Percentiles rank a stretch among this genome's conserved stretches.
Conservation (phyloP, 2,888 invertebrate species). For the Liodrosophila aerea region DNA sequence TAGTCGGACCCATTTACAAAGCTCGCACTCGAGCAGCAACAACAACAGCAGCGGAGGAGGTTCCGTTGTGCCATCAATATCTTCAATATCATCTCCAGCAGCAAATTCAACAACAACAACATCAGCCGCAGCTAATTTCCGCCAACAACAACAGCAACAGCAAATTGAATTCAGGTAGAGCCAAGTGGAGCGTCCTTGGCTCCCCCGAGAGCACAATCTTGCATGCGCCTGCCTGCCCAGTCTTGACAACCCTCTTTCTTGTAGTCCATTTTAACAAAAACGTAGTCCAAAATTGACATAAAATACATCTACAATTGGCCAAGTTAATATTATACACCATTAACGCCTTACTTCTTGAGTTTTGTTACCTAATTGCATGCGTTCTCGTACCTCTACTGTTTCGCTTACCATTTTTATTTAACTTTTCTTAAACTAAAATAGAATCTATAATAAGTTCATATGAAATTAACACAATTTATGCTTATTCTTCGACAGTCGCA, state of each 20-base stretch:
- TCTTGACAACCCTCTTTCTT: background rate
- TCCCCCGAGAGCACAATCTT: slow-evolving; percentile 42
- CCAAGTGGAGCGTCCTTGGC: slow-evolving; percentile 60
- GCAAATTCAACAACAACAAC: slow-evolving; percentile 34
- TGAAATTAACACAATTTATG: too few species aligned
- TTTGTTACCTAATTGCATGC: too few species aligned
- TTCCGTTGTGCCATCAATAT: slow-evolving; percentile 51
- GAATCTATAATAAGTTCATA: too few species aligned
- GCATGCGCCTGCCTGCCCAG: slow-evolving; percentile 60
- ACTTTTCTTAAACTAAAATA: too few species aligned
- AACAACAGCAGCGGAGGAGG: slow-evolving; percentile 83
- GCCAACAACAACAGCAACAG: slow-evolving; percentile 65
- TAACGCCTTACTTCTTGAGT: too few species aligned
- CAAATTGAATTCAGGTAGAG: slow-evolving; percentile 82
- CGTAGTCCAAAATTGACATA: slow-evolving; percentile 3
- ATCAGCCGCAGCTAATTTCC: slow-evolving; percentile 44
- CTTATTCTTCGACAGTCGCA: slow-evolving; percentile 84
- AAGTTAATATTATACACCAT: background rate
- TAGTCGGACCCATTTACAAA: slow-evolving; percentile 43
- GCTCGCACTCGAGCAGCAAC: slow-evolving; percentile 21
- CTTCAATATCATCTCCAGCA: slow-evolving; percentile 50
- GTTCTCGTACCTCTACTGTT: too few species aligned
- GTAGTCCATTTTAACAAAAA: slow-evolving; percentile 11
- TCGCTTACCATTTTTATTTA: too few species aligned
- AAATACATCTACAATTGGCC: slow-evolving; percentile 16